Percentiles rank a stretch among this genome's conserved stretches.
Conservation (phyloP, 1,140 invertebrate genomes). For the Meloidogyne chitwoodi region DNA sequence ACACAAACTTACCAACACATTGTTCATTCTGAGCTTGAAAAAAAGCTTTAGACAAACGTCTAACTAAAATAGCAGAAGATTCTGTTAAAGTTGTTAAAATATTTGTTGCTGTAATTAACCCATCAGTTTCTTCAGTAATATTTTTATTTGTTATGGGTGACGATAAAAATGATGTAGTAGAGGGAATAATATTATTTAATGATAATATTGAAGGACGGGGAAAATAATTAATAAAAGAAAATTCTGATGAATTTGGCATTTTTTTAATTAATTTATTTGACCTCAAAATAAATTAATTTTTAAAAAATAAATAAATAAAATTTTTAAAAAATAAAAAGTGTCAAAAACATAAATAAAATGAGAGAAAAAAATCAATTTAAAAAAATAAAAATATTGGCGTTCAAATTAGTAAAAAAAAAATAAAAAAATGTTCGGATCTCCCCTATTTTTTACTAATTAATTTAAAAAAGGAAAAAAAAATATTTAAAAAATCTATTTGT, state of each 20-base stretch:
- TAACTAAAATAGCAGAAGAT: slow-evolving; percentile 56
- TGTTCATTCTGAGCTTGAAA: slow-evolving; percentile 54
- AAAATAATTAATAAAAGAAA: not conserved
- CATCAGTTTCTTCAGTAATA: too few species aligned
- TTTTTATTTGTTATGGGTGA: not conserved
- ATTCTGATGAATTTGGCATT: not conserved
- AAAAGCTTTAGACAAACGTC: slow-evolving; percentile 57
- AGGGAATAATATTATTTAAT: not conserved
- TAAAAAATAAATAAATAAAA: not conserved
- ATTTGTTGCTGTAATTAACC: not conserved
- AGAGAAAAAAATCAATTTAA: too few species aligned
- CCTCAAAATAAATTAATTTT: not conserved
- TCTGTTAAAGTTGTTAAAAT: slow-evolving; percentile 28
- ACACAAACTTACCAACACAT: slow-evolving; percentile 44
- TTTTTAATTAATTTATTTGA: not conserved
- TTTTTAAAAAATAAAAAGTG: not conserved
- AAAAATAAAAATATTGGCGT: too few species aligned
- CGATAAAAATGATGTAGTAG: not conserved
- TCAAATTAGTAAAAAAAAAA: too few species aligned
- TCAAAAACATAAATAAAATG: too few species aligned
- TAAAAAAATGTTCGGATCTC: not conserved
- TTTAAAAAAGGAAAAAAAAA: slow-evolving; percentile 2
- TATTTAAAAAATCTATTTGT: not conserved
- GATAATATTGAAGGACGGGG: not conserved
- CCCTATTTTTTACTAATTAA: not conserved